Percentiles rank a stretch among this genome's conserved stretches.
Conservation (phyloP, 2,888 invertebrate species). For the Trichopoda pennipes region DNA sequence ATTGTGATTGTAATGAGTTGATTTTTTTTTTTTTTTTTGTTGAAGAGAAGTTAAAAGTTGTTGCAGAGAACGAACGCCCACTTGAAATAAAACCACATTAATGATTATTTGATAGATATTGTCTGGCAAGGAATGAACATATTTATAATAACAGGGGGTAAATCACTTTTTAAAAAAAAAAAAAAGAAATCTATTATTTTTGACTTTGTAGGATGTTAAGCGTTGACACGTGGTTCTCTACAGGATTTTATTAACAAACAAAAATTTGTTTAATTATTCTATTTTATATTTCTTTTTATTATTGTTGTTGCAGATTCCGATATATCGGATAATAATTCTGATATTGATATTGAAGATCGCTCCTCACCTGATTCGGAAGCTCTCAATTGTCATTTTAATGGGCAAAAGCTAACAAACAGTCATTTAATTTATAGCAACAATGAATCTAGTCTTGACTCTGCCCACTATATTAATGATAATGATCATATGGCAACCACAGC, state of each 20-base stretch:
- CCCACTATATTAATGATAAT: conserved; percentile 59
- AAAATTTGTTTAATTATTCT: not conserved
- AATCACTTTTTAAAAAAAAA: conserved; percentile 4
- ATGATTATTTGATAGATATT: conserved; percentile 51
- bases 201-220: conserved; percentile 69
- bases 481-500: conserved; percentile 42
- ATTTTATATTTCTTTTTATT: not conserved
- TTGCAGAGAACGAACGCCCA: conserved; percentile 68
- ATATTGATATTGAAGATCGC: conserved; percentile 81
- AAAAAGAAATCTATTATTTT: conserved; percentile 16
- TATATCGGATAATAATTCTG: conserved; percentile 80
- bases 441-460: conserved; percentile 78
- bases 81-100: conserved; percentile 64
- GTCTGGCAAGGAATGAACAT: conserved; percentile 59
- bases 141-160: conserved; percentile 36
- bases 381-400: conserved; percentile 71
- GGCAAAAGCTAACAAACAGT: conserved; percentile 44
- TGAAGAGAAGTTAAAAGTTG: conserved; percentile 51
- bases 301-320: conserved; percentile 75
- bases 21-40: no score
- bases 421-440: conserved; percentile 73
- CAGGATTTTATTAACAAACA: conserved; percentile 71
- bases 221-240: conserved; percentile 72
- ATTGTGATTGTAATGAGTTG: conserved; percentile 48
- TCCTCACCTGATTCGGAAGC: conserved; percentile 79